Base-by-base conservation (phyloP, 2,888 invertebrate genomes). In the Ethmia dodecea region DNA sequence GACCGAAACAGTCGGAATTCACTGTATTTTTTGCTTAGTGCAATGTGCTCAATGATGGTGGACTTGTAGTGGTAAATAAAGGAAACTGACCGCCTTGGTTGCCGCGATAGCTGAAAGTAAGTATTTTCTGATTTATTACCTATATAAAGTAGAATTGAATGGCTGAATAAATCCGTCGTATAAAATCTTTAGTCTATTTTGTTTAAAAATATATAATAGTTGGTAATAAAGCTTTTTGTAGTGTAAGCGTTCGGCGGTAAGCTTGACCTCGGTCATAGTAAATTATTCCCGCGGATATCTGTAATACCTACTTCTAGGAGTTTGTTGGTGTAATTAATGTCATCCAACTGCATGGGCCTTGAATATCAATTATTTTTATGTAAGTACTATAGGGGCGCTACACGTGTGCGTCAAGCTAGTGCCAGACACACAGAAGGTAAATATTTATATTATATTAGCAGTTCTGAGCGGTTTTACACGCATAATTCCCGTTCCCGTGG, bases 11-110 rank as follows among this genome's bases (percentile, higher is more conserved):
- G 55, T 49, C 11, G 58, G 57, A 63, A 55, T 54, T 62, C 58
- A 57, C 47, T 60, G 48, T 60, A 60, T 62, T 57, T 55, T 62
- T 51, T 42, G n/a, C 48, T 57, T 45, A 57, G 62, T 65, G 65
- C 51, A 59, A 60, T 60, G 60, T 38, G 65, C 56, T 59, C 54
- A 57, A 63, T 61, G n/a, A n/a, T n/a, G 61, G 64, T 63, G 65
- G 55, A 60, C 57, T 60, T 49, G 41, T 53, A 55, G 62, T 69
- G 57, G 47, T 63, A 67, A 64, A 59, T 65, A 64, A 56, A 47
- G 33, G 33, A 27, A 2, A 27, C 16, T 12, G 18, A 9, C 6
- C 16, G 18, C 9, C 33, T 12, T 36, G 28, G 42, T 44, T 40
- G 33, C 30, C 36, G 41, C 13, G 30, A 32, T 31, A 20, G 38